Evolutionary conservation across 2,888 invertebrate genomes (phyloP).

Genomic region (Pollenia labialis): DNA sequence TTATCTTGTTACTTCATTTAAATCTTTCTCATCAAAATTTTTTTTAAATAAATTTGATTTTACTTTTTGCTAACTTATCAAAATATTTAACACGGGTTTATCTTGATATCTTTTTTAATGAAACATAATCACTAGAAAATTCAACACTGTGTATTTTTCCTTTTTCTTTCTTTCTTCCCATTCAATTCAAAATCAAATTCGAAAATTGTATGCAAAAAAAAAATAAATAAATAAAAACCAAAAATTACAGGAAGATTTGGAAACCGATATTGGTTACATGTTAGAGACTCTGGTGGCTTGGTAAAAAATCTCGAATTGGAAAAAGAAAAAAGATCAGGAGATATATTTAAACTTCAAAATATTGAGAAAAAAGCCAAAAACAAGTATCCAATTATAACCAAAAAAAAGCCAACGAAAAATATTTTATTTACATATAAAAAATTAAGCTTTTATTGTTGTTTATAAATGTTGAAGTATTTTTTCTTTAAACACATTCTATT

Average conservation of each 20-base stretch:
- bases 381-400: not conserved
- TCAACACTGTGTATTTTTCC: slow-evolving; percentile 39
- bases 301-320: slow-evolving; percentile 77
- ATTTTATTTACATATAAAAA: slow-evolving; percentile 34
- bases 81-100: slow-evolving; percentile 23
- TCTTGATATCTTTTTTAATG: slow-evolving; percentile 19
- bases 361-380: slow-evolving; percentile 32
- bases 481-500: not conserved
- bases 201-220: slow-evolving; percentile 49
- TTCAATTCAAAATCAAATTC: slow-evolving; percentile 34
- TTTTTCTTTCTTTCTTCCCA: slow-evolving; percentile 58
- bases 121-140: slow-evolving; percentile 61
- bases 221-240: not conserved
- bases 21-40: not conserved
- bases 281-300: slow-evolving; percentile 88
- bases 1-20: slow-evolving; percentile 9
- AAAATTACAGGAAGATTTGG: slow-evolving; percentile 88
- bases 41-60: slow-evolving; percentile 3
- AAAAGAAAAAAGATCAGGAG: slow-evolving; percentile 11
- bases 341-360: not conserved
- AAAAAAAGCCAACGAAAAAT: slow-evolving; percentile 26
- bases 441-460: slow-evolving; percentile 6
- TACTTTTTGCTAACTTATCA: slow-evolving; percentile 8
- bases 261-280: slow-evolving; percentile 87
- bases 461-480: slow-evolving; percentile 1